phyloP scores from a whole-genome alignment of 2,797 vertebrate genomes.

The Cuculus canorus region DNA sequence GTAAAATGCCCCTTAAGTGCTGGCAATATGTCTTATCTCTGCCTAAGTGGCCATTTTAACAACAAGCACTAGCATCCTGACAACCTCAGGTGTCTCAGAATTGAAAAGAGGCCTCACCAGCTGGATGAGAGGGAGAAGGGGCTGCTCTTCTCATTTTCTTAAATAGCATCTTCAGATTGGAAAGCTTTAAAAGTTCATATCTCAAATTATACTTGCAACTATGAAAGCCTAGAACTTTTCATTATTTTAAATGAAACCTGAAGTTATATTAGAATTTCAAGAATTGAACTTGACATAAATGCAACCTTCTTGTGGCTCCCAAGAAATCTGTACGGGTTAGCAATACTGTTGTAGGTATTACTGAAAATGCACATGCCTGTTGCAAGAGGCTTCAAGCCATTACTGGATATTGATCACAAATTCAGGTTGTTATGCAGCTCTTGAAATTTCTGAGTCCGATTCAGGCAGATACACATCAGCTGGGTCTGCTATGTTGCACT shows the following conservation, averaged over 20 bases:
- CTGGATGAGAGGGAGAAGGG: background rate
- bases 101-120: background rate
- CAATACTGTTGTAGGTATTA: background rate
- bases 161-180: background rate
- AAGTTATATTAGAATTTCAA: background rate
- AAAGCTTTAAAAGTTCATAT: background rate
- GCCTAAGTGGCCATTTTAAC: background rate
- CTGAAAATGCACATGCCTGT: accelerated
- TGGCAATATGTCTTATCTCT: background rate
- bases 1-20: background rate
- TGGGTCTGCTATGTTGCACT: background rate
- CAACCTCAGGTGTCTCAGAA: background rate
- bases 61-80: background rate
- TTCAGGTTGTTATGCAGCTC: background rate
- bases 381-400: background rate
- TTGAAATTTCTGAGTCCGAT: background rate
- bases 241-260: background rate
- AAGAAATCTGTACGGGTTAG: background rate
- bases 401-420: background rate
- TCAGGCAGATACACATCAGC: background rate
- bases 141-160: background rate
- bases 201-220: background rate
- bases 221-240: background rate
- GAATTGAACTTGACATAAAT: background rate
- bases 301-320: background rate